Evolutionary conservation across 2,797 vertebrate species (phyloP).

Genomic region (Sebastes trivittatus): DNA sequence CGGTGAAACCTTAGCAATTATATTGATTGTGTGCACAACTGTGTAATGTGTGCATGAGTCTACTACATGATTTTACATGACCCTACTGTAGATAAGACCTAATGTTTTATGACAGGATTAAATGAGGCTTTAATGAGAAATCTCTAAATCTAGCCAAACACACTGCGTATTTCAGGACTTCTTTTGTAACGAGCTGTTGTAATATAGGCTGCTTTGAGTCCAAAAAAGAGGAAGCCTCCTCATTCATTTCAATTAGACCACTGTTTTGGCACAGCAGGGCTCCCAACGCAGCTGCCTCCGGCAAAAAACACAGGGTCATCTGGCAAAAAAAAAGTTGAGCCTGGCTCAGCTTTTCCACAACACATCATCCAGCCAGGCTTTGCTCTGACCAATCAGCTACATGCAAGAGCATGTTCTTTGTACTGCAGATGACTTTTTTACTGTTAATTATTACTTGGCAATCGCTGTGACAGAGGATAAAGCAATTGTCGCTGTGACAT

Average conservation of each 20-base stretch:
- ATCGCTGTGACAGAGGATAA: neutral
- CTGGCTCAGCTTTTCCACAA: neutral
- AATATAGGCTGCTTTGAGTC: neutral
- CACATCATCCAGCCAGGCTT: neutral
- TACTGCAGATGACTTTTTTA: neutral
- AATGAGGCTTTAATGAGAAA: constrained; percentile 30
- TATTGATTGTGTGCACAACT: constrained; percentile 21
- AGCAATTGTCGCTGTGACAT: neutral
- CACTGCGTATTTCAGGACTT: neutral
- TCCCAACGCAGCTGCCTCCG: neutral
- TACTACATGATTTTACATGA: neutral
- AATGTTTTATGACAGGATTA: constrained; percentile 9
- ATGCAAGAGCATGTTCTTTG: neutral
- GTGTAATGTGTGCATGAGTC: neutral
- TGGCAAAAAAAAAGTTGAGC: constrained; percentile 8
- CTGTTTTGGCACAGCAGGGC: constrained; percentile 15
- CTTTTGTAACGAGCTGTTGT: constrained; percentile 9
- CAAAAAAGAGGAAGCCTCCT: neutral
- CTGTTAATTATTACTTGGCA: neutral
- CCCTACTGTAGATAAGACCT: neutral
- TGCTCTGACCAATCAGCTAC: neutral
- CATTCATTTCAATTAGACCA: constrained; percentile 29
- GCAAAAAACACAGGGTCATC: neutral
- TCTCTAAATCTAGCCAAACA: neutral
- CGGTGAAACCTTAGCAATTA: constrained; percentile 44